Conservation (phyloP, 1,140 invertebrate species). For the Cylas formicarius region DNA sequence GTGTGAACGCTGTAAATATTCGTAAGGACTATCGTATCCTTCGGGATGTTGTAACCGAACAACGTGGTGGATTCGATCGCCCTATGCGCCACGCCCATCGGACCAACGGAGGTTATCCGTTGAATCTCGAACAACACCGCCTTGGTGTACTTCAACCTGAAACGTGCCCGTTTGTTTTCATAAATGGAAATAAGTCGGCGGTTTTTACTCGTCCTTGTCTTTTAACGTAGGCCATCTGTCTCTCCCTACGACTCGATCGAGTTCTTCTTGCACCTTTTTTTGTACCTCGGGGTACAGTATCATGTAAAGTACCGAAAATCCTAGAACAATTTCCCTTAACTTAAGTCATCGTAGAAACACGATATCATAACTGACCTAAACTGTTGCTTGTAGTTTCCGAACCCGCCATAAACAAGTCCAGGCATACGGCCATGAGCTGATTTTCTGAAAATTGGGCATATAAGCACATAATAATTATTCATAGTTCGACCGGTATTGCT, state of each 20-base stretch:
- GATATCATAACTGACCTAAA: constrained; percentile 36
- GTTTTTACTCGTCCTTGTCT: constrained; percentile 57
- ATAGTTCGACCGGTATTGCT: background rate
- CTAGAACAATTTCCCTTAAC: constrained; percentile 32
- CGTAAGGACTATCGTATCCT: constrained; percentile 61
- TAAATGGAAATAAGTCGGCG: background rate
- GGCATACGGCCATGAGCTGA: constrained; percentile 65
- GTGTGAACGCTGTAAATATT: constrained; percentile 63
- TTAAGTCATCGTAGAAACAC: background rate
- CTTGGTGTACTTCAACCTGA: constrained; percentile 54
- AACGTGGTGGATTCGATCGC: constrained; percentile 49
- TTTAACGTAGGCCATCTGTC: constrained; percentile 58
- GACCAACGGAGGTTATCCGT: constrained; percentile 46
- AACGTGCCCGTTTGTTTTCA: constrained; percentile 14
- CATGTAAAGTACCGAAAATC: constrained; percentile 71
- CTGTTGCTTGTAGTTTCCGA: constrained; percentile 76
- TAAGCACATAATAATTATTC: background rate
- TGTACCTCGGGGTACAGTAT: constrained; percentile 72
- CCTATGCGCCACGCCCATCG: constrained; percentile 56
- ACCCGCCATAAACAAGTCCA: constrained; percentile 77
- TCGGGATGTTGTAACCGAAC: constrained; percentile 56
- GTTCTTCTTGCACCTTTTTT: constrained; percentile 68
- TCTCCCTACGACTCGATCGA: constrained; percentile 66
- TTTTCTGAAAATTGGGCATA: constrained; percentile 47
- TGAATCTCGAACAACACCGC: constrained; percentile 55